These are phyloP conservation scores for Gadus macrocephalus DNA, from an alignment of 2,113 vertebrate species.

Conservation along the genomic window DNA sequence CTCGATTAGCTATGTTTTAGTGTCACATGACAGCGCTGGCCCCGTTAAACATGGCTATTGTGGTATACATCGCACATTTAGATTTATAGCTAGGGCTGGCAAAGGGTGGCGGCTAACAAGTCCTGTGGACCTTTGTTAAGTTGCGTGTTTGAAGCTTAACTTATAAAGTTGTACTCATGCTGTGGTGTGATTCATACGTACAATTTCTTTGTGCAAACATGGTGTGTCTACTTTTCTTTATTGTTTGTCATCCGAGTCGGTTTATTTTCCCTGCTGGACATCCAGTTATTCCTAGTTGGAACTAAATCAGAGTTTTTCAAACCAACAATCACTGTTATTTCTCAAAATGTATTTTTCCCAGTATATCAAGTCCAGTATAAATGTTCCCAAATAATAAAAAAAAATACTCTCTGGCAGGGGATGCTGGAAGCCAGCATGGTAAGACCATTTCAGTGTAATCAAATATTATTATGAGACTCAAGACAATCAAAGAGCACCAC, in stretches of 20 bases:
- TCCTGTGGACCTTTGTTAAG: conserved; percentile 64
- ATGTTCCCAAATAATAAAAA: conserved; percentile 29
- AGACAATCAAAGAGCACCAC: conserved; percentile 23
- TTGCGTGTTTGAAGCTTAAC: conserved; percentile 41
- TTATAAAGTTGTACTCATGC: conserved; percentile 48
- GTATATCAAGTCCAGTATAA: conserved; percentile 26
- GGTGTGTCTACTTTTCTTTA: conserved; percentile 6
- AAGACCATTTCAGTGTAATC: conserved; percentile 27
- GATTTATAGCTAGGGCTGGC: conserved; percentile 71
- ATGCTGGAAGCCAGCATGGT: background rate
- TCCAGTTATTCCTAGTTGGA: conserved; percentile 25
- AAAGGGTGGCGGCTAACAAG: conserved; percentile 67
- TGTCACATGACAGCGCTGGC: conserved; percentile 65
- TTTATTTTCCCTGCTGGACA: conserved; percentile 29
- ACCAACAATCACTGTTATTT: conserved; percentile 30
- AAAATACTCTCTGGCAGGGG: conserved; percentile 13
- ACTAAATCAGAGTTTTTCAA: conserved; percentile 21
- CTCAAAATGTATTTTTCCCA: conserved; percentile 43
- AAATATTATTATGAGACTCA: conserved; percentile 16
- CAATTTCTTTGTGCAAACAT: conserved; percentile 9
- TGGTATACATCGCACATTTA: conserved; percentile 58
- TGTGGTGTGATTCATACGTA: conserved; percentile 17
- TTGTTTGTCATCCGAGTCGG: conserved; percentile 10
- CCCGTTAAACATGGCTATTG: conserved; percentile 54
- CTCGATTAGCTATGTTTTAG: conserved; percentile 65